Evolutionary conservation across 2,113 vertebrate species (phyloP).

Genomic region (Cavia aperea): DNA sequence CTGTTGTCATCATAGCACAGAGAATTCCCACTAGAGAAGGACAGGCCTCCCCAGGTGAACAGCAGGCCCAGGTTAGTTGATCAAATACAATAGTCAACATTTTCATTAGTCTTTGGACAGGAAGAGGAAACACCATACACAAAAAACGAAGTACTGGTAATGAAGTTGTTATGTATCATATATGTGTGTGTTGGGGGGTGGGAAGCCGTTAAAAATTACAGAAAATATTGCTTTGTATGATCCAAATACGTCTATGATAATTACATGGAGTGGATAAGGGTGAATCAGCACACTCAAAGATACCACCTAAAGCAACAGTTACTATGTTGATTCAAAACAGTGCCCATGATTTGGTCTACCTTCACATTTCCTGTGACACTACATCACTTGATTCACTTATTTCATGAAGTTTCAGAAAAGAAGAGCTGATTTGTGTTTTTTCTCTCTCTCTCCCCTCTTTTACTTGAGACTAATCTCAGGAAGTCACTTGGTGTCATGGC

Average conservation of each 20-base stretch:
- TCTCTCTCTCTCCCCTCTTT: not conserved
- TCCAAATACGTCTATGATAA: constrained; percentile 37
- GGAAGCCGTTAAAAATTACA: constrained; percentile 31
- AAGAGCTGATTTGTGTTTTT: not conserved
- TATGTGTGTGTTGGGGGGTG: not conserved
- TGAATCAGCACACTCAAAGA: constrained; percentile 25
- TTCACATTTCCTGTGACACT: not conserved
- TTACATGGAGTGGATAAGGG: not conserved
- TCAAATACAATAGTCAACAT: not conserved
- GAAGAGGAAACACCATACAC: constrained; percentile 36
- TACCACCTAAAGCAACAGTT: constrained; percentile 38
- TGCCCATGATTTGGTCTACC: not conserved
- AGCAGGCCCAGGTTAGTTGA: not conserved
- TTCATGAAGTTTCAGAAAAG: not conserved
- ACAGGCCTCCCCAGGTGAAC: not conserved
- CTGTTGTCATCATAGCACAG: not conserved
- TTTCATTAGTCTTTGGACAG: constrained; percentile 41
- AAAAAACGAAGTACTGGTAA: constrained; percentile 38
- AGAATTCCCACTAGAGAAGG: not conserved
- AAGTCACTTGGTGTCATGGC: not conserved
- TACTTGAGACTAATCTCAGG: not conserved
- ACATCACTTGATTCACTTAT: not conserved
- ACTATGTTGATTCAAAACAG: not conserved
- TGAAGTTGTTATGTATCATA: not conserved
- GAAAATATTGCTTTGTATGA: constrained; percentile 48